A percentile compares a stretch with the other conserved stretches of the same genome.
phyloP scores from a whole-genome alignment of 1,140 invertebrate genomes.

The Pararge aegeria region DNA sequence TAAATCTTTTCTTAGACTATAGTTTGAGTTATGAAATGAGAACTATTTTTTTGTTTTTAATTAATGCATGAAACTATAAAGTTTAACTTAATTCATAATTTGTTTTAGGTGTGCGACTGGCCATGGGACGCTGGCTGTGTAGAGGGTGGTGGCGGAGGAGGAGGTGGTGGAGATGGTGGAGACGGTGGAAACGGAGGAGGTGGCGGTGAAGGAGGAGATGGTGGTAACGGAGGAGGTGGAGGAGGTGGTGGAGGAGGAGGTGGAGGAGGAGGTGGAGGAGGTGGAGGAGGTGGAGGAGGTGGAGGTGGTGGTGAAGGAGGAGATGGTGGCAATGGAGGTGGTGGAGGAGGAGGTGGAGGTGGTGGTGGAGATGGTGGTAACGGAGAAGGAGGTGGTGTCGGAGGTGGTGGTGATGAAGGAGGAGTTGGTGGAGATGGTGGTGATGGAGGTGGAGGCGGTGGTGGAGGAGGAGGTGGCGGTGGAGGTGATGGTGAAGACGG shows the following conservation, averaged over 20 bases:
- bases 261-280: conserved; percentile 9
- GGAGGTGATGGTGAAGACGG: conserved; percentile 19
- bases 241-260: background rate
- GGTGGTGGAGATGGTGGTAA: background rate
- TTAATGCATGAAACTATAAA: no score
- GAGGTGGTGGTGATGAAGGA: conserved; percentile 4
- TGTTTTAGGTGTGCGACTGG: conserved; percentile 51
- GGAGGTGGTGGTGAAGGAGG: conserved; percentile 14
- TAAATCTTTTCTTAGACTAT: no score
- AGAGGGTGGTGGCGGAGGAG: background rate
- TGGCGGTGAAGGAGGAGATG: background rate
- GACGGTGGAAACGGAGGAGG: background rate
- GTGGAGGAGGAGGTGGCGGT: background rate
- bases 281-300: conserved; percentile 11
- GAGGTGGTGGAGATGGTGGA: background rate
- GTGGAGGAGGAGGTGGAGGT: conserved; percentile 9
- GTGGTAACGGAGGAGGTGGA: background rate
- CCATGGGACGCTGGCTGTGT: conserved; percentile 33
- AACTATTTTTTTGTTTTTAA: no score
- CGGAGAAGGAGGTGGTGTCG: conserved; percentile 7
- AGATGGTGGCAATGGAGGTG: conserved; percentile 4
- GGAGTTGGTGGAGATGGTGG: background rate
- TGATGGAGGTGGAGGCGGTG: conserved; percentile 19
- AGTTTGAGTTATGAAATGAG: no score
- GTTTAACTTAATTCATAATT: no score